Conservation (phyloP, 2,888 invertebrate genomes). For the Chironomus riparius region DNA sequence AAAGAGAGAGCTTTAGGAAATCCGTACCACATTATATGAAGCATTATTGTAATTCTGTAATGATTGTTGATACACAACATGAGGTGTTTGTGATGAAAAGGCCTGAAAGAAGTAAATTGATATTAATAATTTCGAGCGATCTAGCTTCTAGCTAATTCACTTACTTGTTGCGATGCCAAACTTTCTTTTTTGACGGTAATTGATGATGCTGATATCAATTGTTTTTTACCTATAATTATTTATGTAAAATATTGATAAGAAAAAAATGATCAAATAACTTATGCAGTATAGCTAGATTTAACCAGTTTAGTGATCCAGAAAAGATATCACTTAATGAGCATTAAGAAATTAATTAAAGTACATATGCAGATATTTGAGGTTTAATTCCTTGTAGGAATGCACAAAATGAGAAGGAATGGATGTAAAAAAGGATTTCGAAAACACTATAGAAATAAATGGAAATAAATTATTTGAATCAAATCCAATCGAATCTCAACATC, state of each 20-base stretch:
- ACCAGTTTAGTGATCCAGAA: neutral
- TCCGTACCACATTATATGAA: no score
- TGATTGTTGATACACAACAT: neutral
- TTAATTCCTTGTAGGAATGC: no score
- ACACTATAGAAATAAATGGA: no score
- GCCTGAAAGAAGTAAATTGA: neutral
- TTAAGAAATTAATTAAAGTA: no score
- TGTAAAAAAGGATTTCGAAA: no score
- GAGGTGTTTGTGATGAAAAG: conserved; percentile 2
- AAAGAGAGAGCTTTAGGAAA: no score
- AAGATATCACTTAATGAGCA: no score
- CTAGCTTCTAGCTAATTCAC: neutral
- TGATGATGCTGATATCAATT: conserved; percentile 4
- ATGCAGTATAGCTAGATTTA: neutral
- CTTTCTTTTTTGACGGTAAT: conserved; percentile 9
- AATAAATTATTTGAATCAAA: no score
- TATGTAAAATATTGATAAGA: neutral
- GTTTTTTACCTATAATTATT: conserved; percentile 6
- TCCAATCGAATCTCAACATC: no score
- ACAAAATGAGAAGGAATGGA: no score
- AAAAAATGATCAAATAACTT: neutral
- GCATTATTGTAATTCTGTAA: no score
- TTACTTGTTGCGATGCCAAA: conserved; percentile 2
- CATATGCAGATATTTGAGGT: no score
- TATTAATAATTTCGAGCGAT: neutral